These are phyloP conservation scores for Eidolon dupreanum DNA, from an alignment of 2,797 vertebrate species.

Conservation along the genomic window DNA sequence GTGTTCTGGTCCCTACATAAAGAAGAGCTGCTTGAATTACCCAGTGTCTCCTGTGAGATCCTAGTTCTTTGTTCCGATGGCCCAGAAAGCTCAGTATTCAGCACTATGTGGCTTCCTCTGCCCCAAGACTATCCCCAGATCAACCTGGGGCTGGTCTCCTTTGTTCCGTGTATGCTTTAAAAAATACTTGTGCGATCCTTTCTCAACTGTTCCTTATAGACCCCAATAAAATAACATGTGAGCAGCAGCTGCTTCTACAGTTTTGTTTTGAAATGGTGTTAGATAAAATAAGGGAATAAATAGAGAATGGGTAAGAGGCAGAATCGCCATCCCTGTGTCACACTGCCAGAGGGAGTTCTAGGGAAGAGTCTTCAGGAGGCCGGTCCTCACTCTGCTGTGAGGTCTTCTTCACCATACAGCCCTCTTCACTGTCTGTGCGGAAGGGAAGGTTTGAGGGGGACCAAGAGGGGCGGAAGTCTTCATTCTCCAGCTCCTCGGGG, in stretches of 20 bases:
- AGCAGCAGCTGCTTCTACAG: slow-evolving; percentile 77
- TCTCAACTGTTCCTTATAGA: slow-evolving; percentile 39
- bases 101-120: background rate
- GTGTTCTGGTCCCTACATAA: slow-evolving; percentile 65
- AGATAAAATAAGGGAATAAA: slow-evolving; percentile 84
- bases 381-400: slow-evolving; percentile 76
- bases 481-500: slow-evolving; percentile 39
- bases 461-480: slow-evolving; percentile 71
- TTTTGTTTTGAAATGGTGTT: slow-evolving; percentile 72
- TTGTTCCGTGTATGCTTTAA: slow-evolving; percentile 47
- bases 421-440: slow-evolving; percentile 61
- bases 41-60: slow-evolving; percentile 28
- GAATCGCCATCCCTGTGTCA: slow-evolving; percentile 79
- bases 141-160: slow-evolving; percentile 55
- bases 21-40: slow-evolving; percentile 44
- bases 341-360: slow-evolving; percentile 84
- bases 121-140: background rate
- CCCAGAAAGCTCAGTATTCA: slow-evolving; percentile 52
- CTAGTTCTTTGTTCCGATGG: slow-evolving; percentile 47
- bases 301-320: slow-evolving; percentile 66
- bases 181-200: slow-evolving; percentile 73
- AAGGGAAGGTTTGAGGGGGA: slow-evolving; percentile 58
- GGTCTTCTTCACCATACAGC: slow-evolving; percentile 69
- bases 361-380: slow-evolving; percentile 69
- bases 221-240: slow-evolving; percentile 76